A percentile compares a stretch with the other conserved stretches of the same genome.
phyloP scores from a whole-genome alignment of 2,797 vertebrate species.

The Heteromormyrus szaboi region DNA sequence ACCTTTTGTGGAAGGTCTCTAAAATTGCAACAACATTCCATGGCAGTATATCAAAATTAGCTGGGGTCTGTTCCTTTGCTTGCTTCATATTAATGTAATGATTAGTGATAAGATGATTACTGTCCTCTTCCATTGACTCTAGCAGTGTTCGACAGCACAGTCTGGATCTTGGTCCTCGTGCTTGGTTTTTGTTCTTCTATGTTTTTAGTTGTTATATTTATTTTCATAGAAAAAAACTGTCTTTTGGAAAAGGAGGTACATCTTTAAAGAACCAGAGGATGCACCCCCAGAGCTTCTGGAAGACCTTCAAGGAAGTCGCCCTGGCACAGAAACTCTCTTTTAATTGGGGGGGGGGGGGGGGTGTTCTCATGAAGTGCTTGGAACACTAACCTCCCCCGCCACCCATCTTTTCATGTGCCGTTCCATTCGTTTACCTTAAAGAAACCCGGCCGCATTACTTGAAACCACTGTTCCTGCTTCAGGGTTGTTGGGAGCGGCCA shows the following conservation, averaged over 20 bases:
- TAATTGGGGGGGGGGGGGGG: slow-evolving; percentile 11
- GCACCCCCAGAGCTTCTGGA: neutral
- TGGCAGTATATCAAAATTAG: neutral
- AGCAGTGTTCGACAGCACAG: neutral
- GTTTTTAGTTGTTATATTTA: neutral
- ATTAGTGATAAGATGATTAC: neutral
- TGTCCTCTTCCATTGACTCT: neutral
- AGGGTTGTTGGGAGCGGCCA: neutral
- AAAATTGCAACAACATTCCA: neutral
- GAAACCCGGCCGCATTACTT: slow-evolving; percentile 34
- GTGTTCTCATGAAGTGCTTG: neutral
- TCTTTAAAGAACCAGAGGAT: slow-evolving; percentile 1
- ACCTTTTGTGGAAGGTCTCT: neutral
- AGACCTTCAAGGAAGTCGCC: slow-evolving; percentile 11
- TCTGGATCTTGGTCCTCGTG: neutral
- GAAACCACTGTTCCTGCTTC: neutral
- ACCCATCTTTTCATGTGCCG: slow-evolving; percentile 31
- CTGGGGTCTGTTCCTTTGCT: neutral
- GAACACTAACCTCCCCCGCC: slow-evolving; percentile 11
- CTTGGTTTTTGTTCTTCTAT: neutral
- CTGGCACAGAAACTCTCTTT: slow-evolving; percentile 10
- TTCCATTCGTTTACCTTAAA: slow-evolving; percentile 34
- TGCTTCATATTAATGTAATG: neutral
- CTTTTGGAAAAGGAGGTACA: neutral
- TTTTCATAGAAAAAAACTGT: neutral